Percentiles rank a stretch among this genome's conserved stretches.
These are phyloP conservation scores for Athrips mouffetella DNA, from an alignment of 2,888 invertebrate genomes.

Conservation along the genomic window DNA sequence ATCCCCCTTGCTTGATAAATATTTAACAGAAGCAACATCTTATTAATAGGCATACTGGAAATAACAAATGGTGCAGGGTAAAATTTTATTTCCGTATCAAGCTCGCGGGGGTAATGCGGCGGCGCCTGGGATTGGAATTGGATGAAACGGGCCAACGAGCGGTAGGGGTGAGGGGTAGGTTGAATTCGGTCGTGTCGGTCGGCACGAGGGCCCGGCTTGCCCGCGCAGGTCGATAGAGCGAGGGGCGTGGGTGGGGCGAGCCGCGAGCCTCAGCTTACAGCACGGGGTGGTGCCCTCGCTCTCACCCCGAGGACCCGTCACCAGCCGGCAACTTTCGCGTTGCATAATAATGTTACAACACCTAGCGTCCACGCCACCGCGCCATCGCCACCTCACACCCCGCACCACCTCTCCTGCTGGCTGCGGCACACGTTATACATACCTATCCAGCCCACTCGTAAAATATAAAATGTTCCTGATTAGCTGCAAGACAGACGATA, in stretches of 20 bases:
- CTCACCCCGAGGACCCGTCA: constrained; percentile 48
- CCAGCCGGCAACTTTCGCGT: constrained; percentile 52
- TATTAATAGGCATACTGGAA: too few relatives aligned
- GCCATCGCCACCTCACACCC: constrained; percentile 24
- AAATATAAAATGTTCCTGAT: background rate
- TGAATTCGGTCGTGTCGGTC: constrained; percentile 46
- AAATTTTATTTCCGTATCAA: constrained; percentile 32
- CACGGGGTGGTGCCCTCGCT: constrained; percentile 70
- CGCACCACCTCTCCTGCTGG: constrained; percentile 17
- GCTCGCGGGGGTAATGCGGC: constrained; percentile 31
- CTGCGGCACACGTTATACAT: constrained; percentile 20
- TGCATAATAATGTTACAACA: constrained; percentile 58
- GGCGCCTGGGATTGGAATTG: constrained; percentile 37
- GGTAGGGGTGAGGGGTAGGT: constrained; percentile 33
- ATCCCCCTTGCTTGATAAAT: too few relatives aligned
- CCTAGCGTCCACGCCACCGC: constrained; percentile 35
- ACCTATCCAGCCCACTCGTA: constrained; percentile 13
- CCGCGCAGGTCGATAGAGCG: constrained; percentile 75
- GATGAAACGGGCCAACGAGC: constrained; percentile 32
- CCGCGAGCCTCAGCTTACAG: too few relatives aligned
- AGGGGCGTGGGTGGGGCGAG: constrained; percentile 63
- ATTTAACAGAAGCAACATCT: too few relatives aligned
- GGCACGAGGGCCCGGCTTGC: constrained; percentile 52
- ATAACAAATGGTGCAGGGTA: constrained; percentile 26
- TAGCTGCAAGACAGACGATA: too few relatives aligned